phyloP scores from a whole-genome alignment of 2,888 invertebrate genomes.

The Spodoptera picta region DNA sequence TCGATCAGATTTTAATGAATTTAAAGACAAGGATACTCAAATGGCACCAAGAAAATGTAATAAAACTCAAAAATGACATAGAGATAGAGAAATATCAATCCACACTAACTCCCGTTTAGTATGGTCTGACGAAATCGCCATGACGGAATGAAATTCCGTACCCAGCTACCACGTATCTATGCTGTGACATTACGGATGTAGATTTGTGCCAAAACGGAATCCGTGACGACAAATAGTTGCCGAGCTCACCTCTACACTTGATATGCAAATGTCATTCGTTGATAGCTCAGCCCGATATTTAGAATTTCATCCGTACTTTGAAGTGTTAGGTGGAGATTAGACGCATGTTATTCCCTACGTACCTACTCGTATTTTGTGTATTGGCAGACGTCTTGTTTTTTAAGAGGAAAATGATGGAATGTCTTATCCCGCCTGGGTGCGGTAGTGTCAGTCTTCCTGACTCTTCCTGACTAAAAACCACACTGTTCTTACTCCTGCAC shows the following conservation, averaged over 20 bases:
- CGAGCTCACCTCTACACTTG: slow-evolving; percentile 36
- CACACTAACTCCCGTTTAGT: neutral
- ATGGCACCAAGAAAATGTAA: no score
- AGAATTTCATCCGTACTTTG: slow-evolving; percentile 16
- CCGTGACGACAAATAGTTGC: slow-evolving; percentile 31
- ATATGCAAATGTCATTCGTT: slow-evolving; percentile 47
- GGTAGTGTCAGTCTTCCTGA: no score
- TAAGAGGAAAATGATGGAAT: no score
- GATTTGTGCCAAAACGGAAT: slow-evolving; percentile 51
- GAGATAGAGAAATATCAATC: no score
- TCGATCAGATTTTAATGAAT: no score
- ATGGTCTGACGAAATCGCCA: slow-evolving; percentile 2
- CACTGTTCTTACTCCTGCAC: no score
- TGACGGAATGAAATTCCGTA: slow-evolving; percentile 18
- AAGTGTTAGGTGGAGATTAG: neutral
- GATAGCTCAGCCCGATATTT: slow-evolving; percentile 17
- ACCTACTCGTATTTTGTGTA: no score
- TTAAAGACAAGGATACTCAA: no score
- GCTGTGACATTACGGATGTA: slow-evolving; percentile 22
- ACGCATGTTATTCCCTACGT: neutral
- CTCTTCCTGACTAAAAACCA: no score
- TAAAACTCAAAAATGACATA: no score
- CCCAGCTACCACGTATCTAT: slow-evolving; percentile 34
- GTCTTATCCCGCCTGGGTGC: no score
- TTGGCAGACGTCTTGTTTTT: no score